phyloP scores from a whole-genome alignment of 2,797 vertebrate species.

The Sebastes flavidus region DNA sequence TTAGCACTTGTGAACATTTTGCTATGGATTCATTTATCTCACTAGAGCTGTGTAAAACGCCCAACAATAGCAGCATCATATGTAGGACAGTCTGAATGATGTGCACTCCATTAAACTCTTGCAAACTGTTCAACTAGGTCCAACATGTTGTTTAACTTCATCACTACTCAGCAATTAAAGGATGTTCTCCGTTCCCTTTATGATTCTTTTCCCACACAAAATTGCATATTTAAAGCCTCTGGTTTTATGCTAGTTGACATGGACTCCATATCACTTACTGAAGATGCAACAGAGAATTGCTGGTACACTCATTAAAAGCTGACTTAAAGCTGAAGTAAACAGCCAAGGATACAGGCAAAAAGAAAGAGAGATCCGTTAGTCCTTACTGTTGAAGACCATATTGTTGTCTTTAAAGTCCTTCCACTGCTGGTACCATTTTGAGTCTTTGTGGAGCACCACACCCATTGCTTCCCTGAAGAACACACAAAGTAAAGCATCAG shows the following conservation, averaged over 20 bases:
- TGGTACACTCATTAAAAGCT: not conserved
- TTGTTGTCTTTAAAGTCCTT: conserved; percentile 99
- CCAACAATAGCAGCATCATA: not conserved
- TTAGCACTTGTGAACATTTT: not conserved
- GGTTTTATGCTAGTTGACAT: too few species aligned
- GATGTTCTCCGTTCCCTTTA: not conserved
- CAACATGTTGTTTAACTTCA: not conserved
- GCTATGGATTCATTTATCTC: not conserved
- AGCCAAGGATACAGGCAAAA: not conserved
- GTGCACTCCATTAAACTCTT: not conserved
- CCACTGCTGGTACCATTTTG: conserved; percentile 98
- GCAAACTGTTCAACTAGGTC: not conserved
- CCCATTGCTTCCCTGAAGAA: conserved; percentile 89
- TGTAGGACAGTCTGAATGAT: not conserved
- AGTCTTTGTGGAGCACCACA: conserved; percentile 96
- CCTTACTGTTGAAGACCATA: conserved; percentile 93
- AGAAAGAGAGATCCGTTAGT: not conserved
- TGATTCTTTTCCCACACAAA: not conserved
- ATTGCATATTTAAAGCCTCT: not conserved
- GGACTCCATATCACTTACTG: not conserved
- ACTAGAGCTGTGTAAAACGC: not conserved
- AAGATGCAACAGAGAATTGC: not conserved
- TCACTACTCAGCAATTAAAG: not conserved
- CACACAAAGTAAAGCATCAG: conserved; percentile 6
- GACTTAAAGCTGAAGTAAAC: not conserved